Percentiles rank a stretch among this genome's conserved stretches.
phyloP scores from a whole-genome alignment of 1,140 invertebrate genomes.

The Cheumatopsyche charites region DNA sequence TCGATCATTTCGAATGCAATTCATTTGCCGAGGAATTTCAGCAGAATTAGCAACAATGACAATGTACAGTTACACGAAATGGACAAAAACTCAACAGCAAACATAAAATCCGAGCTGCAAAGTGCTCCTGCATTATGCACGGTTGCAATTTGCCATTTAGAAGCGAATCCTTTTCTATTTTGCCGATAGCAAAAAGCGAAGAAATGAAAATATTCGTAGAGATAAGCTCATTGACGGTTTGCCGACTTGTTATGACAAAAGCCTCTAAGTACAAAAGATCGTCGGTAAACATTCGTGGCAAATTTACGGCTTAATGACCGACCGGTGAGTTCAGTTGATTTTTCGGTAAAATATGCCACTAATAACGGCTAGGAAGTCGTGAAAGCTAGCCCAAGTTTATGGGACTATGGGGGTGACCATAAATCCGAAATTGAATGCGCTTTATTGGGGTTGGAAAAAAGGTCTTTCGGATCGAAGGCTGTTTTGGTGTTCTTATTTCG shows the following conservation, averaged over 20 bases:
- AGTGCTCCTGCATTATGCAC: not conserved
- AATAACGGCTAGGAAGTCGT: not conserved
- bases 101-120: not conserved
- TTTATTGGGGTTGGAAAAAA: no score
- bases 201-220: not conserved
- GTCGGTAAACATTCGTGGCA: not conserved
- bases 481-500: no score
- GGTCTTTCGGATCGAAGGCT: no score
- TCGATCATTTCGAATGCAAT: no score
- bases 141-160: not conserved
- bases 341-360: not conserved
- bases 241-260: slow-evolving; percentile 9
- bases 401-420: no score
- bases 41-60: no score
- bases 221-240: not conserved
- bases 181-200: not conserved
- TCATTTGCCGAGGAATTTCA: no score
- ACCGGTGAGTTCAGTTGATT: not conserved
- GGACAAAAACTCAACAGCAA: not conserved
- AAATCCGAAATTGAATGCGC: no score
- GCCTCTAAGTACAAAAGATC: not conserved
- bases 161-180: no score
- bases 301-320: slow-evolving; percentile 12
- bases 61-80: not conserved
- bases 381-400: no score